Evolutionary conservation across 2,797 vertebrate genomes (phyloP), one percentile per base, ranked within the genome.

Genomic region (Discoglossus pictus): DNA sequence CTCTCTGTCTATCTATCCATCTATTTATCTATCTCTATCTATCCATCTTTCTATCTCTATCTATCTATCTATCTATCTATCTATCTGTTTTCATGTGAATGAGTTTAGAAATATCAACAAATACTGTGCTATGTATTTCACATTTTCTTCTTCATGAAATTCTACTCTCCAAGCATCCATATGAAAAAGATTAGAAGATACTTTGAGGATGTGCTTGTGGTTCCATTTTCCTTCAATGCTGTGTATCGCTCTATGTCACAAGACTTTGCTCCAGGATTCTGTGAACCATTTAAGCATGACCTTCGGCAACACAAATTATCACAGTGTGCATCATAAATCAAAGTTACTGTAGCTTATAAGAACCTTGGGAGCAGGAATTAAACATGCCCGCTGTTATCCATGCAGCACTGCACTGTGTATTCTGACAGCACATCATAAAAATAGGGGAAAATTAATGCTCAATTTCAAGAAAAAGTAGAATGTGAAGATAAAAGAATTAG

Each of bases 381-480:
- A 43, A 59, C 56, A n/a, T 58, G 38, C 44, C 20, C 1, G 13
- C 15, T 43, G 21, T n/a, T n/a, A n/a, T 43, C 23, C 17, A n/a
- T 27, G 39, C 36, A 42, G 12, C 43, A 50, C 24, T 36, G 18
- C 8, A 51, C 35, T 15, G 40, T 34, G 42, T 34, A 48, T 47
- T 12, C 25, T 34, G 23, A 38, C 12, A 48, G 24, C 50, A 62
- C 43, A 44, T 51, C 63, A 63, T 55, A 56, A 48, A 43, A 63
- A 38, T 48, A 27, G 8, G 23, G 35, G 17, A 58, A 51, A 43
- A 52, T 58, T 64, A 64, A 64, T 64, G 61, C 35, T 46, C 44
- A 71, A 58, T 71, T 71, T 71, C 51, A 64, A 58, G 51, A 46
- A 64, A 64, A 64, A 59, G 61, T 58, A 44, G 61, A 63, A 64